A percentile compares a stretch with the other conserved stretches of the same genome.
phyloP scores from a whole-genome alignment of 1,140 invertebrate genomes.

The Lycorma delicatula region DNA sequence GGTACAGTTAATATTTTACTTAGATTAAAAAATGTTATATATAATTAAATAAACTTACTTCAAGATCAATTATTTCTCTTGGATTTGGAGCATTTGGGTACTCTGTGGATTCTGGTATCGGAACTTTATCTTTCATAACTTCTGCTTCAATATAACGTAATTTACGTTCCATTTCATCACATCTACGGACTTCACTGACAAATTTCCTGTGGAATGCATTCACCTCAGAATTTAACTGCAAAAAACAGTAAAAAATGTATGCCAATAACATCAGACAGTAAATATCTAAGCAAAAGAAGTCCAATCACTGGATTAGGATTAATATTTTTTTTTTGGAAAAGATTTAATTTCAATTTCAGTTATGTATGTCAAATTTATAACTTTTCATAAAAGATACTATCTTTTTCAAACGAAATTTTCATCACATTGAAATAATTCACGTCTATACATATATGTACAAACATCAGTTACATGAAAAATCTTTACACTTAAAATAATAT shows the following conservation, averaged over 20 bases:
- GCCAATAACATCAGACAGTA: too few relatives aligned
- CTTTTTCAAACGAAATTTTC: too few relatives aligned
- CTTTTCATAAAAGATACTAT: too few relatives aligned
- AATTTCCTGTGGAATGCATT: constrained; percentile 88
- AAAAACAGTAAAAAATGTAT: constrained; percentile 30
- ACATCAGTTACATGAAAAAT: too few relatives aligned
- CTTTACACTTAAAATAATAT: too few relatives aligned
- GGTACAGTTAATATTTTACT: not conserved
- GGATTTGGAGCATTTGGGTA: constrained; percentile 87
- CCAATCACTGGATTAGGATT: too few relatives aligned
- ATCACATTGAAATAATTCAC: too few relatives aligned
- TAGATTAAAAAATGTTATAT: not conserved
- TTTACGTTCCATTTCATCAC: constrained; percentile 90
- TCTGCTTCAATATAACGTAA: constrained; percentile 91
- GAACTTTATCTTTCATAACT: constrained; percentile 86
- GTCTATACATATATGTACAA: too few relatives aligned
- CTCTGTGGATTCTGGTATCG: constrained; percentile 61
- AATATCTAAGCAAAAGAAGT: too few relatives aligned
- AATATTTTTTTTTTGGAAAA: too few relatives aligned
- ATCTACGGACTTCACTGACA: constrained; percentile 82
- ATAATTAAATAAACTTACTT: constrained; percentile 48
- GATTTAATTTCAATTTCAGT: too few relatives aligned
- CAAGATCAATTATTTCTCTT: constrained; percentile 91
- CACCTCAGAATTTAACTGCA: constrained; percentile 68
- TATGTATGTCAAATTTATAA: too few relatives aligned